Evolutionary conservation across 2,797 vertebrate genomes (phyloP).

Genomic region (Columba guinea): DNA sequence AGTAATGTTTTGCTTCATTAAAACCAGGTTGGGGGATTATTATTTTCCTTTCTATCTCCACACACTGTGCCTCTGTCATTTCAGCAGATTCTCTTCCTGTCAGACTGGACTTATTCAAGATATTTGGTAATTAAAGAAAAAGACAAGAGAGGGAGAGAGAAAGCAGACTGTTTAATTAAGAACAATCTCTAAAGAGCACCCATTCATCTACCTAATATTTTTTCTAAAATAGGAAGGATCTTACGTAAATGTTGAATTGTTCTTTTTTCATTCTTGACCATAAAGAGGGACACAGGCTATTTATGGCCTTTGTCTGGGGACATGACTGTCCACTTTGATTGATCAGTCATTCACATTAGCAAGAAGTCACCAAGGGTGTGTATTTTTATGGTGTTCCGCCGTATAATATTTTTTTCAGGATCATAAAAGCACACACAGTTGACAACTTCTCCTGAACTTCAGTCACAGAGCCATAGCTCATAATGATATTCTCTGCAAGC

Average conservation of each 20-base stretch:
- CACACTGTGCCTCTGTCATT: not conserved
- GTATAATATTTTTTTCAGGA: not conserved
- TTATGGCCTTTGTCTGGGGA: not conserved
- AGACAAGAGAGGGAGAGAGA: fast-evolving
- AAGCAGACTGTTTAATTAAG: not conserved
- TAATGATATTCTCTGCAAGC: not conserved
- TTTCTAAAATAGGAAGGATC: not conserved
- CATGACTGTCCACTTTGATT: not conserved
- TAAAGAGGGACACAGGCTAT: not conserved
- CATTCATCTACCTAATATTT: not conserved
- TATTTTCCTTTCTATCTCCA: not conserved
- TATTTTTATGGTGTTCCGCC: not conserved
- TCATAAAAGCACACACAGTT: fast-evolving
- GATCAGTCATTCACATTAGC: not conserved
- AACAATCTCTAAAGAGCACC: not conserved
- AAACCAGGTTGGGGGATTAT: not conserved
- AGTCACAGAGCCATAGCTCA: not conserved
- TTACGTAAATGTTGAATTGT: not conserved
- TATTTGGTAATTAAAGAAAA: not conserved
- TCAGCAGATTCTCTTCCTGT: not conserved
- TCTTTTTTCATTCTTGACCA: not conserved
- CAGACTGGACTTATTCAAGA: not conserved
- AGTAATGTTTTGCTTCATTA: not conserved
- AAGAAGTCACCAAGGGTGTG: not conserved
- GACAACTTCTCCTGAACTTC: not conserved